Base-by-base conservation (phyloP, 1,140 invertebrate genomes). In the Campoletis sonorensis region DNA sequence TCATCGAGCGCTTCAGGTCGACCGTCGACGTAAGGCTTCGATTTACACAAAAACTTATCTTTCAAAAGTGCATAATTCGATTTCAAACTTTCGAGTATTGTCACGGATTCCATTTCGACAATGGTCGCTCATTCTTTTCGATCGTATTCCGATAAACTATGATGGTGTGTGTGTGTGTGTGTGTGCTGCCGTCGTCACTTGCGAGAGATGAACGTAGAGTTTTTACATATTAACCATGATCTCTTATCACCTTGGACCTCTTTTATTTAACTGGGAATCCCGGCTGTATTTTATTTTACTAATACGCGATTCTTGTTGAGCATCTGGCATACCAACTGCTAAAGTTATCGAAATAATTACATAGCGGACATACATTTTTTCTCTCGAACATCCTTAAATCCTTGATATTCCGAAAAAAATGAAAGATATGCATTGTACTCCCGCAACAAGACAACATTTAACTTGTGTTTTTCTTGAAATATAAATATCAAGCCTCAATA, bases 1-100 rank as follows among this genome's bases (percentile, higher is more conserved):
- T 75, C 26, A 1, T 84, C 27, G 0, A 90, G 61, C n/a, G 23
- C n/a, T 4, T 54, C n/a, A 58, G 13, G 26, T 33, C 7, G 51
- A 16, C 4, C 11, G 10, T 30, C 71, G 10, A 84, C n/a, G 27
- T 79, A 45, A 26, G 51, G 68, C 13, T n/a, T 78, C 5, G 83
- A 45, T 40, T 81, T 81, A 0, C 16, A 21, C 18, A 84, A 26
- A 68, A 84, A 84, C 33, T 68, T n/a, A 68, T 75, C 10, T 11
- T 13, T 37, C 15, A 84, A 80, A 70, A 79, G 21, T n/a, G 16
- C 2, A 61, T 77, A 77, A 21, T 77, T 10, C 3, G 1, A 3
- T 30, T 58, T 21, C 1, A 77, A 77, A 37, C 4, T 51, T 21
- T 77, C 26, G 11, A 51, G 11, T n/a, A 27, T 54, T 4, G 10